Evolutionary conservation across 2,888 invertebrate genomes (phyloP).

Genomic region (Ectemnius cavifrons): DNA sequence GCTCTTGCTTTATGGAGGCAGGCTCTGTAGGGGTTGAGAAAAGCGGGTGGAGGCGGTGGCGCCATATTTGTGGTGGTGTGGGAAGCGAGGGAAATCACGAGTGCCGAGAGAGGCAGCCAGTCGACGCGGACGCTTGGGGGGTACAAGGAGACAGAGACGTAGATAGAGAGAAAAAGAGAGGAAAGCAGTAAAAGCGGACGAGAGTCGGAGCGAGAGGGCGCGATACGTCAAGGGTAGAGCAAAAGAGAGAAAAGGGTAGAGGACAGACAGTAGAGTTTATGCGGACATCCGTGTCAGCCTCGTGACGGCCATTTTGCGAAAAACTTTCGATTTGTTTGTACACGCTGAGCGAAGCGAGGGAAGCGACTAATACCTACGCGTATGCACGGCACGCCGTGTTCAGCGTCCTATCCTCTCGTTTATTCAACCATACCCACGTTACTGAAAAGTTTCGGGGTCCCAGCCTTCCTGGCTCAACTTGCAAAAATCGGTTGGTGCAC

Average conservation of each 20-base stretch:
- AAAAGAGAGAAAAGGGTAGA: constrained; percentile 39
- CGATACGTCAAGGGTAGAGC: constrained; percentile 30
- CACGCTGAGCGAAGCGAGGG: constrained; percentile 64
- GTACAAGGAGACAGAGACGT: constrained; percentile 45
- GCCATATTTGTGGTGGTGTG: constrained; percentile 78
- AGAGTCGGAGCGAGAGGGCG: constrained; percentile 31
- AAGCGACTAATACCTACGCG: constrained; percentile 73
- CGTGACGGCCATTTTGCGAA: constrained; percentile 78
- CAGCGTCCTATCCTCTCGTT: constrained; percentile 50
- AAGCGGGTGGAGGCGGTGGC: constrained; percentile 71
- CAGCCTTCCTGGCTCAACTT: constrained; percentile 54
- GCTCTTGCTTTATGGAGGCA: constrained; percentile 57
- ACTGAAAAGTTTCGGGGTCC: constrained; percentile 57
- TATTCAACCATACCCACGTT: constrained; percentile 62
- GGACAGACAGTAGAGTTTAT: constrained; percentile 64
- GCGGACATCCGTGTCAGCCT: constrained; percentile 76
- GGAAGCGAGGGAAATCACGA: constrained; percentile 77
- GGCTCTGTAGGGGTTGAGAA: constrained; percentile 70
- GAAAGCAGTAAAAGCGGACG: constrained; percentile 43
- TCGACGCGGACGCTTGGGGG: constrained; percentile 55
- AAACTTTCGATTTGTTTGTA: constrained; percentile 76
- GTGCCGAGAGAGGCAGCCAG: constrained; percentile 66
- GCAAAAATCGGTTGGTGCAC: constrained; percentile 51
- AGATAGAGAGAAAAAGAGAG: constrained; percentile 39
- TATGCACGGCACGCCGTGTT: constrained; percentile 71